These are phyloP conservation scores for Galeruca laticollis DNA, from an alignment of 2,888 invertebrate genomes.

Conservation along the genomic window DNA sequence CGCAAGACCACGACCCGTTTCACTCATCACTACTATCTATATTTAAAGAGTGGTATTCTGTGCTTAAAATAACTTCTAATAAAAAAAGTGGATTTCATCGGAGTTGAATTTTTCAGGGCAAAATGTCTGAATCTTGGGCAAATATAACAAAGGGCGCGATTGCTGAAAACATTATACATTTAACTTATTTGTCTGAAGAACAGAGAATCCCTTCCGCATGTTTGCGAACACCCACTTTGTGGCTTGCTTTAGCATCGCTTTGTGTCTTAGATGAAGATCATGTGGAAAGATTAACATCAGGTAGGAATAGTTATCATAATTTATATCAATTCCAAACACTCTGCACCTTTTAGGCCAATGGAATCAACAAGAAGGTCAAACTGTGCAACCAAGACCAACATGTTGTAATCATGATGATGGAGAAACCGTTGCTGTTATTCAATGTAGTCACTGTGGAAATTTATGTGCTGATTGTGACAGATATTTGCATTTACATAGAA, in stretches of 20 bases:
- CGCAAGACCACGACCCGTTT: too few relatives aligned
- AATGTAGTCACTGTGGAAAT: conserved; percentile 91
- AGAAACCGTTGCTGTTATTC: conserved; percentile 90
- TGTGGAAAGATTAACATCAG: conserved; percentile 83
- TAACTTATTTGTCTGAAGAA: conserved; percentile 84
- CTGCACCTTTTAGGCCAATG: conserved; percentile 76
- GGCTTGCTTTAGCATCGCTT: conserved; percentile 93
- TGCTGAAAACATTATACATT: conserved; percentile 85
- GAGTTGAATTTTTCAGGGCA: conserved; percentile 73
- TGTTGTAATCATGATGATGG: conserved; percentile 98
- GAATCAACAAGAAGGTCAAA: conserved; percentile 74
- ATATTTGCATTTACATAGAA: conserved; percentile 91
- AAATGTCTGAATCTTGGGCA: conserved; percentile 88
- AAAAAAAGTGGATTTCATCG: background rate
- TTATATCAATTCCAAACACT: background rate
- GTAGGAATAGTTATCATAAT: conserved; percentile 55
- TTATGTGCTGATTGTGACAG: conserved; percentile 97
- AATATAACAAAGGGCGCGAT: conserved; percentile 88
- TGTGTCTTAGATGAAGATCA: conserved; percentile 94
- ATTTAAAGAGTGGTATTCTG: too few relatives aligned
- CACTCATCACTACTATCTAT: too few relatives aligned
- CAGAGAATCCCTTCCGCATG: conserved; percentile 83
- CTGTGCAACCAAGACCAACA: conserved; percentile 77
- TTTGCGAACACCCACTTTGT: conserved; percentile 85
- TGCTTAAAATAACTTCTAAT: too few relatives aligned